Evolutionary conservation across 1,140 invertebrate species (phyloP).

Genomic region (Ditylenchus dipsaci): DNA sequence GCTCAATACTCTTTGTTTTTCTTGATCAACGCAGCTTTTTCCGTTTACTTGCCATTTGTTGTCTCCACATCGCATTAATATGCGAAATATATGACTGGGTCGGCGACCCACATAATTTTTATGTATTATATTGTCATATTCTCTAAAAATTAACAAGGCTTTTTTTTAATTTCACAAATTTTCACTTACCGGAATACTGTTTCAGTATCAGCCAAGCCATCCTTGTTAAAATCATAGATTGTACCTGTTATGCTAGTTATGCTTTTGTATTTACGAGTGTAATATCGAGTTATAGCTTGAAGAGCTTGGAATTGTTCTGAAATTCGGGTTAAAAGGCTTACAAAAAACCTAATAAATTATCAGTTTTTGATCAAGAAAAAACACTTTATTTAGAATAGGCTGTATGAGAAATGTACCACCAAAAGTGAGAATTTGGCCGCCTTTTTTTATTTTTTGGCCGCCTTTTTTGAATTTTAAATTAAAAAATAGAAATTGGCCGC

Average conservation of each 20-base stretch:
- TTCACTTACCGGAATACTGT: background rate
- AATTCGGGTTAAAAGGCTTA: too few species aligned
- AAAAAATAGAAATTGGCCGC: too few species aligned
- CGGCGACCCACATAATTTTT: background rate
- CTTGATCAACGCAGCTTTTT: constrained; percentile 11
- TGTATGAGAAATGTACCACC: too few species aligned
- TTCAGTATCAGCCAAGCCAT: constrained; percentile 35
- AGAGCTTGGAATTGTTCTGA: constrained; percentile 27
- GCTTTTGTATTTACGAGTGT: constrained; percentile 25
- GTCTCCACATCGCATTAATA: constrained; percentile 36
- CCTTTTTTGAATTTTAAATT: too few species aligned
- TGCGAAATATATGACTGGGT: constrained; percentile 38
- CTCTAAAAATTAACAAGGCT: too few species aligned
- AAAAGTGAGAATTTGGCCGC: too few species aligned
- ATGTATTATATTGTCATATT: background rate
- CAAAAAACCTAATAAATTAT: too few species aligned
- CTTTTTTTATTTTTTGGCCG: too few species aligned
- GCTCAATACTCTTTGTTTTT: constrained; percentile 26
- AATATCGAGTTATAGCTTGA: constrained; percentile 35
- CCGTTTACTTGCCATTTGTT: constrained; percentile 30
- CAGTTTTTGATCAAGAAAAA: too few species aligned
- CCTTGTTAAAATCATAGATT: constrained; percentile 33
- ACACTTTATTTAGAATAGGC: too few species aligned
- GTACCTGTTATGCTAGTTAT: constrained; percentile 34
- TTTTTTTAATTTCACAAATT: too few species aligned